phyloP scores from a whole-genome alignment of 2,113 vertebrate species.

The Chascanopsetta lugubris region DNA sequence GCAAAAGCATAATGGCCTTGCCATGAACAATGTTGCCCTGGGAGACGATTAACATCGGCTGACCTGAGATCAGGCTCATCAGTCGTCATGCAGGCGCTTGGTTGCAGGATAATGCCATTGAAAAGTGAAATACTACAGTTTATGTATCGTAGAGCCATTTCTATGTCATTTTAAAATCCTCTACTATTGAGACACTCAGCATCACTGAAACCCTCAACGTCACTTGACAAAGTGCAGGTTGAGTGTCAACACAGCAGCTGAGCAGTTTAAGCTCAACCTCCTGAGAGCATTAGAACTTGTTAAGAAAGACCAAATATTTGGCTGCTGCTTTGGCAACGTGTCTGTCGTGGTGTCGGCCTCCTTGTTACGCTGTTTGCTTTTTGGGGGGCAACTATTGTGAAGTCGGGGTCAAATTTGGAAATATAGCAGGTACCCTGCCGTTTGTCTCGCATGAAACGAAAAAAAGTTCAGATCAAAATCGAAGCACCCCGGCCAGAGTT shows the following conservation, averaged over 20 bases:
- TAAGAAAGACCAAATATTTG: conserved; percentile 53
- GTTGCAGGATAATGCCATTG: no score
- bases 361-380: conserved; percentile 13
- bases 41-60: no score
- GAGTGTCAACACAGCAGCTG: conserved; percentile 11
- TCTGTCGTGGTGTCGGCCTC: conserved; percentile 13
- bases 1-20: no score
- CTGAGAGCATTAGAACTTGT: conserved; percentile 16
- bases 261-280: conserved; percentile 20
- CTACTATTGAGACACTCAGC: no score
- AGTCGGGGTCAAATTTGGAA: neutral
- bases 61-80: no score
- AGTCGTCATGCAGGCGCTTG: no score
- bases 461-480: conserved; percentile 16
- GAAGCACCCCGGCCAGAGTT: neutral
- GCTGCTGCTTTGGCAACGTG: conserved; percentile 53
- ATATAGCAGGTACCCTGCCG: neutral
- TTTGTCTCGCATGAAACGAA: conserved; percentile 20
- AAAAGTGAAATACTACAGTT: no score
- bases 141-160: no score
- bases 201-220: conserved; percentile 19
- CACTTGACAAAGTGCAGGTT: conserved; percentile 9
- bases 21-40: no score
- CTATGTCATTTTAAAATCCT: no score
- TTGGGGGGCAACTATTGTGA: conserved; percentile 1